Percentiles rank a stretch among this genome's conserved stretches.
Evolutionary conservation across 2,797 vertebrate genomes (phyloP).

Genomic region (Naso thynnoides): DNA sequence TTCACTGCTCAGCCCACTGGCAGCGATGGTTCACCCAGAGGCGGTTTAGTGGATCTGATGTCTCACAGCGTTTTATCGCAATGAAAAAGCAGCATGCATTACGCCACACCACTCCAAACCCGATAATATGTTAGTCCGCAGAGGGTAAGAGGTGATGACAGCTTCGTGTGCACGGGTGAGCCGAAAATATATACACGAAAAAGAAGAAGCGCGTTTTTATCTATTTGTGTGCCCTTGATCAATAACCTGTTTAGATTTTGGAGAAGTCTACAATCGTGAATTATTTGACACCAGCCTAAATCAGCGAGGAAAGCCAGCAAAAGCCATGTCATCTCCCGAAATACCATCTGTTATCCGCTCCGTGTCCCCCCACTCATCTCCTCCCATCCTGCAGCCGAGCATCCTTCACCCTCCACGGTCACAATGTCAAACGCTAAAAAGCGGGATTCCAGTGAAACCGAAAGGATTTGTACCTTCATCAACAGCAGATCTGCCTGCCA

Average conservation of each 20-base stretch:
- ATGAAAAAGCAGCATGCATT: constrained; percentile 17
- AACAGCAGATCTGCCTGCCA: constrained; percentile 56
- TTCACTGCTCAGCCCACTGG: constrained; percentile 25
- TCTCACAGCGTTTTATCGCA: constrained; percentile 23
- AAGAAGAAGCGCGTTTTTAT: constrained; percentile 69
- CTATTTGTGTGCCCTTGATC: constrained; percentile 89
- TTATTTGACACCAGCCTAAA: constrained; percentile 81
- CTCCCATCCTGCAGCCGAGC: constrained; percentile 88
- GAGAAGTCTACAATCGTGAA: constrained; percentile 68
- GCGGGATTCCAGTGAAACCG: constrained; percentile 30
- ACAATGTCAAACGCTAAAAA: constrained; percentile 76
- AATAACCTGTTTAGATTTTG: constrained; percentile 81
- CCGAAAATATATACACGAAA: constrained; percentile 20
- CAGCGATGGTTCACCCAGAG: constrained; percentile 16
- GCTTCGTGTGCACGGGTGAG: constrained; percentile 33
- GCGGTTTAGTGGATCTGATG: constrained; percentile 15
- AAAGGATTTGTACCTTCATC: constrained; percentile 71
- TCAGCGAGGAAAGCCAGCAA: constrained; percentile 75
- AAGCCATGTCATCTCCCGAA: constrained; percentile 71
- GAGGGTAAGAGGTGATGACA: constrained; percentile 55
- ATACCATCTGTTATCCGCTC: constrained; percentile 63
- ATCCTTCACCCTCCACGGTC: constrained; percentile 91
- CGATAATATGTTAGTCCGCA: constrained; percentile 45
- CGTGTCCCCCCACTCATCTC: constrained; percentile 57
- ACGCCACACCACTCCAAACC: constrained; percentile 24